Conservation (phyloP, 2,888 invertebrate genomes). For the Synergus laeviventris region DNA sequence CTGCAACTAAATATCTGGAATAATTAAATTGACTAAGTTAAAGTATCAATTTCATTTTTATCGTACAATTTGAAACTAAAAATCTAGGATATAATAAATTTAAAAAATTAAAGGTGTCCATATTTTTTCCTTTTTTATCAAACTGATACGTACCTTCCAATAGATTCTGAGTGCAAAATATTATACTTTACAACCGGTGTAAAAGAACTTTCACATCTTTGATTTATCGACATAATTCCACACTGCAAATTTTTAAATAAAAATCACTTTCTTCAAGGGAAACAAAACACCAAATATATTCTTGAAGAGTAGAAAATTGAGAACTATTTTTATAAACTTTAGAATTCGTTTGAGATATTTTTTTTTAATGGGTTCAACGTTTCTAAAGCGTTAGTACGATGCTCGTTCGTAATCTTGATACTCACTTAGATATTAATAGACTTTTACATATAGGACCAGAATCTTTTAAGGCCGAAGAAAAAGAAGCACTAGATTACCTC, state of each 20-base stretch:
- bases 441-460: background rate
- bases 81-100: background rate
- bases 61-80: background rate
- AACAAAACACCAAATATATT: background rate
- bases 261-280: background rate
- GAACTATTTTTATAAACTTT: background rate
- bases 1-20: constrained; percentile 82
- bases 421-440: constrained; percentile 21
- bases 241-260: no score
- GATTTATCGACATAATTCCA: background rate
- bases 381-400: background rate
- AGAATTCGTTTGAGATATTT: background rate
- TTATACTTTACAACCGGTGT: background rate
- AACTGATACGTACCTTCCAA: constrained; percentile 10
- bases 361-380: background rate
- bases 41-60: background rate
- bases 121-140: background rate
- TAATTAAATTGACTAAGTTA: background rate
- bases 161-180: background rate
- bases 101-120: background rate
- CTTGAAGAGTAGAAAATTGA: background rate
- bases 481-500: background rate
- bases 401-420: background rate
- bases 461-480: constrained; percentile 2
- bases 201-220: background rate